phyloP scores from a whole-genome alignment of 1,140 invertebrate species.

The Cydia amplana region DNA sequence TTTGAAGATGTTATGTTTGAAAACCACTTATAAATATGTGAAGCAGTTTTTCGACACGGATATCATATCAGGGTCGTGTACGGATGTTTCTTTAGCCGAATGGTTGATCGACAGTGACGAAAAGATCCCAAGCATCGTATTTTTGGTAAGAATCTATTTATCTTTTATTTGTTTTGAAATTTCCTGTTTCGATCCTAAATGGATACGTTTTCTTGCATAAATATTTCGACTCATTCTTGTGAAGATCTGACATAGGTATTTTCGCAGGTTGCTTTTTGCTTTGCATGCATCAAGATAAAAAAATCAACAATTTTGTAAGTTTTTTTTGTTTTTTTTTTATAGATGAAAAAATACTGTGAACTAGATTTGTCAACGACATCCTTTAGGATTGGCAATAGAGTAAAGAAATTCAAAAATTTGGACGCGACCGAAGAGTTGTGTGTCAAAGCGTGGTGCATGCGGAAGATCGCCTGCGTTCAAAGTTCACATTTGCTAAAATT shows the following conservation, averaged over 20 bases:
- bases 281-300: no score
- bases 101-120: slow-evolving; percentile 68
- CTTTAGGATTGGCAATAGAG: slow-evolving; percentile 44
- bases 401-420: slow-evolving; percentile 50
- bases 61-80: slow-evolving; percentile 41
- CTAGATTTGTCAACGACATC: slow-evolving; percentile 51
- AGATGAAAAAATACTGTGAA: slow-evolving; percentile 65
- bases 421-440: slow-evolving; percentile 46
- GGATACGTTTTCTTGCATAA: no score
- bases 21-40: slow-evolving; percentile 45
- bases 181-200: no score
- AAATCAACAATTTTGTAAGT: not conserved
- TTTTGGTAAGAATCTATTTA: slow-evolving; percentile 53
- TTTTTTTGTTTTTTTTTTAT: slow-evolving; percentile 36
- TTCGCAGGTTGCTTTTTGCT: no score
- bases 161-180: slow-evolving; percentile 14
- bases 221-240: no score
- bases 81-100: slow-evolving; percentile 60
- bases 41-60: slow-evolving; percentile 50
- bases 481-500: slow-evolving; percentile 42
- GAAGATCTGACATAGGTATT: no score
- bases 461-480: slow-evolving; percentile 56
- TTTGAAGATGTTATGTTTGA: slow-evolving; percentile 53
- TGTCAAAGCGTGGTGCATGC: slow-evolving; percentile 57
- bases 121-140: slow-evolving; percentile 49